These are phyloP conservation scores for Xenus cinereus DNA, from an alignment of 2,113 vertebrate genomes.

Conservation along the genomic window DNA sequence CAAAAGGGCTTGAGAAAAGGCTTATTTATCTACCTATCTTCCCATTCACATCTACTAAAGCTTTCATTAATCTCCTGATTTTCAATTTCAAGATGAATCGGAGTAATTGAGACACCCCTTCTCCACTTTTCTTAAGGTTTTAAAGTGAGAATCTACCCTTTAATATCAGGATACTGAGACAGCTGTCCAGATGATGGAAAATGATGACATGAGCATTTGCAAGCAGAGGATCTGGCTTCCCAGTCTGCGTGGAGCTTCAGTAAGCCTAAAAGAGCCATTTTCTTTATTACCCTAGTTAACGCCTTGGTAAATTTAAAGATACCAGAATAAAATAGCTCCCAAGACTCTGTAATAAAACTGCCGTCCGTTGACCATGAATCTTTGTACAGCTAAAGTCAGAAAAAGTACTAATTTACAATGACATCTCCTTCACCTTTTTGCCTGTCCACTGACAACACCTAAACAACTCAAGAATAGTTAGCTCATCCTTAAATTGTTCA, in stretches of 20 bases:
- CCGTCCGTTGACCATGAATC: neutral
- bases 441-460: neutral
- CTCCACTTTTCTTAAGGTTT: neutral
- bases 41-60: neutral
- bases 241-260: neutral
- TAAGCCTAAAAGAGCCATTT: neutral
- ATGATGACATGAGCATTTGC: neutral
- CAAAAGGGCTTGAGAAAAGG: neutral
- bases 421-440: neutral
- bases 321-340: conserved; percentile 4
- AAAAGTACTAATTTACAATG: neutral
- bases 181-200: neutral
- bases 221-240: neutral
- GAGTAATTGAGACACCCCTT: neutral
- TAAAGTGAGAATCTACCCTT: neutral
- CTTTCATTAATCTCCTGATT: neutral
- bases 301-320: conserved; percentile 44
- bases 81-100: neutral
- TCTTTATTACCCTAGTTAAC: conserved; percentile 22
- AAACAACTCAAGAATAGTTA: neutral
- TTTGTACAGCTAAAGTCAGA: neutral
- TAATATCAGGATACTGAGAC: neutral
- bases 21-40: neutral
- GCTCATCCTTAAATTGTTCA: neutral
- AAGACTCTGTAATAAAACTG: neutral